Percentiles rank a stretch among this genome's conserved stretches.
Evolutionary conservation across 2,888 invertebrate species (phyloP).

Genomic region (Agriotes lineatus): DNA sequence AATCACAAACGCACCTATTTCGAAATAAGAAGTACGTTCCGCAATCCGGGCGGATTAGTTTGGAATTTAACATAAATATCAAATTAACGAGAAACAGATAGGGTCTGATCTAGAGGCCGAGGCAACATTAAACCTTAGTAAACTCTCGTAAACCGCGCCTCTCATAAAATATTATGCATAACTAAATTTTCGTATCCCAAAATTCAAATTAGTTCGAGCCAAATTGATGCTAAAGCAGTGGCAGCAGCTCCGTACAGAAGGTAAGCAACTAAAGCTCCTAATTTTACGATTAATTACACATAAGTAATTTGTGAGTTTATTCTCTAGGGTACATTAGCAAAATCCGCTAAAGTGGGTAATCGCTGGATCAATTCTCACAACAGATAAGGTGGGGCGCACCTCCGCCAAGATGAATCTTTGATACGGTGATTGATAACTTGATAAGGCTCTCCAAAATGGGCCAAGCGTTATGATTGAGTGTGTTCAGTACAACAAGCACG

Average conservation of each 20-base stretch:
- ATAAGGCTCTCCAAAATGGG: slow-evolving; percentile 13
- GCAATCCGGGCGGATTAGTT: slow-evolving; percentile 8
- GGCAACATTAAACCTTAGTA: slow-evolving; percentile 21
- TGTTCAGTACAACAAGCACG: neutral
- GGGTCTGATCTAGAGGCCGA: slow-evolving; percentile 14
- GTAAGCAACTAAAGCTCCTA: slow-evolving; percentile 37
- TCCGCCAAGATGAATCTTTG: slow-evolving; percentile 15
- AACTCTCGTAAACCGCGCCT: slow-evolving; percentile 23
- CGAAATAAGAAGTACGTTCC: too few species aligned
- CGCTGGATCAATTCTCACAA: slow-evolving; percentile 24
- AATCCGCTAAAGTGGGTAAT: slow-evolving; percentile 32
- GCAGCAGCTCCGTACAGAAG: slow-evolving; percentile 19
- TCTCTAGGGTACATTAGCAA: slow-evolving; percentile 33
- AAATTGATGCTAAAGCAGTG: slow-evolving; percentile 33
- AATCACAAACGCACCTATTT: too few species aligned
- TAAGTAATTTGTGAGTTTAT: slow-evolving; percentile 35
- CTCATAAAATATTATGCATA: slow-evolving; percentile 34
- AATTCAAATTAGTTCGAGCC: slow-evolving; percentile 30
- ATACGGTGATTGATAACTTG: slow-evolving; percentile 21
- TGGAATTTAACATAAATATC: slow-evolving; percentile 15
- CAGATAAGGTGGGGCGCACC: slow-evolving; percentile 7
- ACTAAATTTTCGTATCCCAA: slow-evolving; percentile 32
- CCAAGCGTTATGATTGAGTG: slow-evolving; percentile 13
- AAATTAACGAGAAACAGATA: slow-evolving; percentile 18
- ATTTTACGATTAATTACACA: slow-evolving; percentile 38